Base-by-base conservation (phyloP, 2,888 invertebrate genomes). In the Prenolepis imparis region DNA sequence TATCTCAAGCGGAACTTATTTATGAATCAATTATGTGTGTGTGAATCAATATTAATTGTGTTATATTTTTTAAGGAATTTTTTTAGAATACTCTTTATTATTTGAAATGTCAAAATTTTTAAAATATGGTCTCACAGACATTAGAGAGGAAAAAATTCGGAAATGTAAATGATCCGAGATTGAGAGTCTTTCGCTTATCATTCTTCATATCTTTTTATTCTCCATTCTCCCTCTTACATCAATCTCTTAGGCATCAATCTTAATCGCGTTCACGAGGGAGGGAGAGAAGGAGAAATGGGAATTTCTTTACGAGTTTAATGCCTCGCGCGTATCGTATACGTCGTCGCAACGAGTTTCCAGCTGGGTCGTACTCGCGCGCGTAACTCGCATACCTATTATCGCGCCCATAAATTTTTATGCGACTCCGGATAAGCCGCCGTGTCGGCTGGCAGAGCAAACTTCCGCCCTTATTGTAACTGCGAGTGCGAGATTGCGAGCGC, bases 371-470 rank as follows among this genome's bases (percentile, higher is more conserved):
- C 70, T 68, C 36, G 55, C 70, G 55, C 74, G 70, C 84, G 81
- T 68, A 74, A 84, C 84, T 80, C 81, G 64, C 74, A 66, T 68
- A 86, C 86, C 86, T 89, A 90, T 89, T 87, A 90, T 91, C 91
- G 89, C 87, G 86, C 80, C 86, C 87, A 66, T 88, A 89, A 90
- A 75, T 91, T 91, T 89, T 89, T 88, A 89, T 88, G 87, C 88
- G 84, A 89, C 88, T 88, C 86, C 86, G 89, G 84, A 82, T 84
- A 82, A 74, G 70, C 61, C 77, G 39, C 55, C 74, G 63, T n/a
- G 52, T 74, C 52, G 48, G 74, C 82, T 68, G 81, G 61, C 73
- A 61, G 74, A 61, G 52, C 82, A 81, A 82, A 78, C 82, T 82
- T 70, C 74, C 74, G 82, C 36, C 44, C 82, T 74, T 74, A 70